A percentile compares a stretch with the other conserved stretches of the same genome.
Evolutionary conservation across 2,888 invertebrate species (phyloP).

Genomic region (Therioaphis trifolii): DNA sequence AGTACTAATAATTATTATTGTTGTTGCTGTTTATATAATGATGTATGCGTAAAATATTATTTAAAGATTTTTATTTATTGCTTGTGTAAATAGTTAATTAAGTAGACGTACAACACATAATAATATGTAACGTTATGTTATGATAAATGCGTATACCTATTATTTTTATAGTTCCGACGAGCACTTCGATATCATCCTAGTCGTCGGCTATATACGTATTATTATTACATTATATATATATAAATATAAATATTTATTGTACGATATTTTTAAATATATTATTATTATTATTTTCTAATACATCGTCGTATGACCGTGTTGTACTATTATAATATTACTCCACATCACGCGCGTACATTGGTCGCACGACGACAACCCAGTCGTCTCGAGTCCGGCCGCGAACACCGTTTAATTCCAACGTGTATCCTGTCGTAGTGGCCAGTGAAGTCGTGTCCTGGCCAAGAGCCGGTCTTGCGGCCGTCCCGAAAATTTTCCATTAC

Average conservation of each 20-base stretch:
- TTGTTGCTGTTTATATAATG: not conserved
- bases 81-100: not conserved
- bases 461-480: too few relatives aligned
- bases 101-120: not conserved
- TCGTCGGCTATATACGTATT: not conserved
- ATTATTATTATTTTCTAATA: not conserved
- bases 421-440: too few relatives aligned
- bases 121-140: not conserved
- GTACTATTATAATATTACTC: too few relatives aligned
- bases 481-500: too few relatives aligned
- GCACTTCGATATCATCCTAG: not conserved
- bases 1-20: not conserved
- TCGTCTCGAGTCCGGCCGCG: too few relatives aligned
- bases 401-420: too few relatives aligned
- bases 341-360: too few relatives aligned
- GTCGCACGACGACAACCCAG: too few relatives aligned
- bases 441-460: too few relatives aligned
- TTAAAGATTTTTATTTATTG: constrained; percentile 16
- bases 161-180: not conserved
- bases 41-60: not conserved
- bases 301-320: not conserved
- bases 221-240: not conserved
- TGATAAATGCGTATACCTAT: not conserved
- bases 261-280: constrained; percentile 5
- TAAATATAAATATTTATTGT: not conserved